A percentile compares a stretch with the other conserved stretches of the same genome.
These are phyloP conservation scores for Neodiprion fabricii DNA, from an alignment of 1,140 invertebrate genomes.

Conservation along the genomic window DNA sequence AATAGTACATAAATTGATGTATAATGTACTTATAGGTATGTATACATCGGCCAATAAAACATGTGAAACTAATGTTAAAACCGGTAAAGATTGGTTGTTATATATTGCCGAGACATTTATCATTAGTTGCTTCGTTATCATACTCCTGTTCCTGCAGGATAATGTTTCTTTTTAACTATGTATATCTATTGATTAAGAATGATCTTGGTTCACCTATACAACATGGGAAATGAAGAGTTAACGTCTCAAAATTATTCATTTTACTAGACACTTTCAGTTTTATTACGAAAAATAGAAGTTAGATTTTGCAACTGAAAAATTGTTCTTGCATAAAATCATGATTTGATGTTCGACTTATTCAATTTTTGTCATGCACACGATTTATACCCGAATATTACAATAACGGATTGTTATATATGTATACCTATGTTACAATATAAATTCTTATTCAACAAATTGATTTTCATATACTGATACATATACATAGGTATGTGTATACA, in stretches of 20 bases:
- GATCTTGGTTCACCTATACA: too few relatives aligned
- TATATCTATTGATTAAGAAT: neutral
- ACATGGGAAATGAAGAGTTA: too few relatives aligned
- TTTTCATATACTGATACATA: neutral
- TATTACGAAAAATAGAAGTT: too few relatives aligned
- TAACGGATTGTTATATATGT: neutral
- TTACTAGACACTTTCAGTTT: too few relatives aligned
- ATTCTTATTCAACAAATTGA: neutral
- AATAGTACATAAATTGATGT: neutral
- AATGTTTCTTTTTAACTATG: neutral
- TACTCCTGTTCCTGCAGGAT: neutral
- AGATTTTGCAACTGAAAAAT: neutral
- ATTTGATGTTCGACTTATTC: neutral
- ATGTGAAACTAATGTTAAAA: too few relatives aligned
- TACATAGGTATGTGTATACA: too few relatives aligned
- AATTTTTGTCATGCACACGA: neutral
- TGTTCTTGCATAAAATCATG: constrained; percentile 2
- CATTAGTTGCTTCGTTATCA: too few relatives aligned
- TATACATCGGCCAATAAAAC: too few relatives aligned
- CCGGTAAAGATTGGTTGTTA: too few relatives aligned
- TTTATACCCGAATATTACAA: neutral
- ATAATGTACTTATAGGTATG: too few relatives aligned
- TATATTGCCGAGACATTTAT: too few relatives aligned
- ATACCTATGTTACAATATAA: neutral
- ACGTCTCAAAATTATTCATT: too few relatives aligned